These are phyloP conservation scores for Crax fasciolata DNA, from an alignment of 2,797 vertebrate species.

Conservation along the genomic window DNA sequence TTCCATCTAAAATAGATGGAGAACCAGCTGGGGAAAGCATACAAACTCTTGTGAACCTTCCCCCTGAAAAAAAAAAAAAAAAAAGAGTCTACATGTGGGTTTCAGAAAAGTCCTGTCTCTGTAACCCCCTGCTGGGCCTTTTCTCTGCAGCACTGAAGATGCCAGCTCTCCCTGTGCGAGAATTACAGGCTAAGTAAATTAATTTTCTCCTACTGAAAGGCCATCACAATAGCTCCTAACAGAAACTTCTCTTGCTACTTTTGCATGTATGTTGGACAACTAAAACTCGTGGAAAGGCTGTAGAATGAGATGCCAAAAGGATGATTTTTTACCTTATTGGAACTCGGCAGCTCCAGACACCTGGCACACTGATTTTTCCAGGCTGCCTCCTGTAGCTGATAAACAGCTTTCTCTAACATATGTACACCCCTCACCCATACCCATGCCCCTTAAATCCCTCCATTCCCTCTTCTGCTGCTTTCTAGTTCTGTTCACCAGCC, in stretches of 20 bases:
- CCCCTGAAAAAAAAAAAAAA: neutral
- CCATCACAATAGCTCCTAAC: neutral
- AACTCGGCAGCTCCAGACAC: neutral
- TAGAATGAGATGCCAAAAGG: neutral
- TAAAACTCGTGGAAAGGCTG: neutral
- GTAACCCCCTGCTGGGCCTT: neutral
- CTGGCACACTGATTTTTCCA: neutral
- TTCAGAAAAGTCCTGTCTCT: neutral
- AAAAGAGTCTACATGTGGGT: neutral
- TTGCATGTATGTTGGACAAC: rapidly evolving
- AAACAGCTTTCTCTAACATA: neutral
- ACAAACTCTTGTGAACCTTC: conserved; percentile 11
- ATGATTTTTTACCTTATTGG: neutral
- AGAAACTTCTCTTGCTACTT: neutral
- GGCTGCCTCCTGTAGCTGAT: neutral
- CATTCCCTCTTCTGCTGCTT: neutral
- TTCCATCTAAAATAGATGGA: conserved; percentile 53
- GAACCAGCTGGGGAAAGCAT: conserved; percentile 36
- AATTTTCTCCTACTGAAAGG: neutral
- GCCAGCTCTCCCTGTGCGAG: neutral
- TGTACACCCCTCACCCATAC: neutral
- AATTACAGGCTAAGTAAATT: neutral
- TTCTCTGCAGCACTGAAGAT: neutral
- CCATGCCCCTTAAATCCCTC: neutral
- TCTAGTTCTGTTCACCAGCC: neutral